Evolutionary conservation across 2,797 vertebrate species (phyloP).

Genomic region (Sebastes melanostomus): DNA sequence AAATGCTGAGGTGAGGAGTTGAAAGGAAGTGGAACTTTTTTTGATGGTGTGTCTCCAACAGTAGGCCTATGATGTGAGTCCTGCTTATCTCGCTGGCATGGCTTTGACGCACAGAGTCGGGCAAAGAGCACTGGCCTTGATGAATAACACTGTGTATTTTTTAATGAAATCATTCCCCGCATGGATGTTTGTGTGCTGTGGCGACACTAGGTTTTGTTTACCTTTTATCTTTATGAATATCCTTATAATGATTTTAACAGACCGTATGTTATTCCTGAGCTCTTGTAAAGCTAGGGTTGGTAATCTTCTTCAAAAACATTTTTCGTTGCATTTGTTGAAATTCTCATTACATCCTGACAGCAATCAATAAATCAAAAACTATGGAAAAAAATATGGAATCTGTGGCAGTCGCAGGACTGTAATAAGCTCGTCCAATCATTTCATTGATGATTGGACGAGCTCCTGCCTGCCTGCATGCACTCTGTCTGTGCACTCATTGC

Average conservation of each 20-base stretch:
- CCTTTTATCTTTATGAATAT: slow-evolving; percentile 7
- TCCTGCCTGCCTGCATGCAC: too few species aligned
- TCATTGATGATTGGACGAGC: too few species aligned
- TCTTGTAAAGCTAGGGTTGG: not conserved
- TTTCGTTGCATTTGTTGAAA: not conserved
- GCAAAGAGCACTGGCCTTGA: not conserved
- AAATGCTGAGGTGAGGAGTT: slow-evolving; percentile 32
- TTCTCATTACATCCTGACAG: not conserved
- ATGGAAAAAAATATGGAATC: not conserved
- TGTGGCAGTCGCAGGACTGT: too few species aligned
- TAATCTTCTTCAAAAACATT: not conserved
- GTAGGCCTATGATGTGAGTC: not conserved
- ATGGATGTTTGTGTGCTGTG: not conserved
- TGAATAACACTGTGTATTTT: not conserved
- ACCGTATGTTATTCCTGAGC: not conserved
- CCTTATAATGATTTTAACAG: not conserved
- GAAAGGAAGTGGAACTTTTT: slow-evolving; percentile 32
- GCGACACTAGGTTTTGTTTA: not conserved
- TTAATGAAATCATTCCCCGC: not conserved
- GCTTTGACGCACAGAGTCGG: not conserved
- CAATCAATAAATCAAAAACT: not conserved
- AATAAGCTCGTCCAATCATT: too few species aligned
- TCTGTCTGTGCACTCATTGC: too few species aligned
- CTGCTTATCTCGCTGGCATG: slow-evolving; percentile 16
- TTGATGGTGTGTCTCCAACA: slow-evolving; percentile 1